These are phyloP conservation scores for Hirtodrosophila trivittata DNA, from an alignment of 2,888 invertebrate species.

Conservation along the genomic window DNA sequence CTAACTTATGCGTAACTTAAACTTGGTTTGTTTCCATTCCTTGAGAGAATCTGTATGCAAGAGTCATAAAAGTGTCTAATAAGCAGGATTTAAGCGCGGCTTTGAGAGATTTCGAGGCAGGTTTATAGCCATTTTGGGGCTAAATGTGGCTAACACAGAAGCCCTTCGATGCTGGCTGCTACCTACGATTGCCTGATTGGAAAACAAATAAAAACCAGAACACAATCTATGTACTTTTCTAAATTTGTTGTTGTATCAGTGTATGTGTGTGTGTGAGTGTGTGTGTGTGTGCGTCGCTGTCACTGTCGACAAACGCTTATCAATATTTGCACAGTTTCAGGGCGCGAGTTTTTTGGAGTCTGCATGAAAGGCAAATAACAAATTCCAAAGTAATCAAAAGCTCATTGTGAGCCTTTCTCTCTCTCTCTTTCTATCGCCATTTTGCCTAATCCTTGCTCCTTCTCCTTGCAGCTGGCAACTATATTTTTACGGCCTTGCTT, in stretches of 20 bases:
- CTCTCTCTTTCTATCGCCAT: conserved; percentile 4
- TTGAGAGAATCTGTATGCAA: too few species aligned
- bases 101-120: conserved; percentile 5
- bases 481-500: conserved; percentile 74
- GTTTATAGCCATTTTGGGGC: conserved; percentile 10
- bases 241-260: too few species aligned
- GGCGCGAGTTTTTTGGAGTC: conserved; percentile 41
- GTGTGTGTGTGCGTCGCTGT: conserved; percentile 31
- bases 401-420: conserved; percentile 62
- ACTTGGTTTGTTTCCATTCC: too few species aligned
- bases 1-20: too few species aligned
- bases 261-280: conserved; percentile 7
- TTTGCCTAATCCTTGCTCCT: neutral
- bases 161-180: conserved; percentile 19
- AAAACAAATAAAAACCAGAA: conserved; percentile 47
- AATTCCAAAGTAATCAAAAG: conserved; percentile 80
- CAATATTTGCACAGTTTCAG: conserved; percentile 76
- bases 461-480: conserved; percentile 55
- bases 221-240: conserved; percentile 8
- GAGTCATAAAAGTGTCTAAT: too few species aligned
- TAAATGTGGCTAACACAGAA: conserved; percentile 39
- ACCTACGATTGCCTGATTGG: conserved; percentile 40
- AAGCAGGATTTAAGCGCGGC: neutral
- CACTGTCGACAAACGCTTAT: conserved; percentile 61
- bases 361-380: conserved; percentile 71